A percentile compares a stretch with the other conserved stretches of the same genome.
phyloP scores from a whole-genome alignment of 1,140 invertebrate genomes.

The Anoplophora glabripennis region DNA sequence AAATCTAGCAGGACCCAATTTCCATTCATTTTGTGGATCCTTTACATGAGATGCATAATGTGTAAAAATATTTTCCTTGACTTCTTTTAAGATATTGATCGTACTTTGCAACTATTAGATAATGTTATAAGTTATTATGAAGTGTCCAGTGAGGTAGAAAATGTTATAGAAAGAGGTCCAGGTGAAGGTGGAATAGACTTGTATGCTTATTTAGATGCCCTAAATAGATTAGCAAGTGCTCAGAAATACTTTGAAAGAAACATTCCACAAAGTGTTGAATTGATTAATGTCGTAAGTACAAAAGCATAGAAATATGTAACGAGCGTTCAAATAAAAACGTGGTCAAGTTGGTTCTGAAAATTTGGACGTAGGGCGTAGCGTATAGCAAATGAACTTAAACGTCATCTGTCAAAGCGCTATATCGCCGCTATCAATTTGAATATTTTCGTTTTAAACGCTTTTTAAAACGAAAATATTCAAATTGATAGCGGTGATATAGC shows the following conservation, averaged over 20 bases:
- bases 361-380: no score
- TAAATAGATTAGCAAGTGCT: constrained; percentile 83
- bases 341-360: no score
- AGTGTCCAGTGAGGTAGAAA: constrained; percentile 81
- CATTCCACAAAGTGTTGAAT: constrained; percentile 89
- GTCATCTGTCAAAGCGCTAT: no score
- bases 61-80: constrained; percentile 12
- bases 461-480: no score
- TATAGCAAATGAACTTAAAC: no score
- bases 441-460: no score
- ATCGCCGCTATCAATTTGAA: no score
- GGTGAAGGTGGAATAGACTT: constrained; percentile 56
- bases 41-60: not conserved
- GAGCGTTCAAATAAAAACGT: no score
- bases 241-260: constrained; percentile 90
- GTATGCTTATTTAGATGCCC: constrained; percentile 73
- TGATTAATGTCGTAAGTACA: constrained; percentile 83
- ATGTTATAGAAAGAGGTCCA: constrained; percentile 73
- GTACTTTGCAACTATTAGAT: constrained; percentile 75
- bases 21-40: not conserved
- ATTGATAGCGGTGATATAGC: no score
- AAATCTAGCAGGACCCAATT: no score
- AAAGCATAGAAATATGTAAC: no score
- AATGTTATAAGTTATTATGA: constrained; percentile 88
- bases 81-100: constrained; percentile 64